Evolutionary conservation across 2,888 invertebrate genomes (phyloP).

Genomic region (Clepsis dumicolana): DNA sequence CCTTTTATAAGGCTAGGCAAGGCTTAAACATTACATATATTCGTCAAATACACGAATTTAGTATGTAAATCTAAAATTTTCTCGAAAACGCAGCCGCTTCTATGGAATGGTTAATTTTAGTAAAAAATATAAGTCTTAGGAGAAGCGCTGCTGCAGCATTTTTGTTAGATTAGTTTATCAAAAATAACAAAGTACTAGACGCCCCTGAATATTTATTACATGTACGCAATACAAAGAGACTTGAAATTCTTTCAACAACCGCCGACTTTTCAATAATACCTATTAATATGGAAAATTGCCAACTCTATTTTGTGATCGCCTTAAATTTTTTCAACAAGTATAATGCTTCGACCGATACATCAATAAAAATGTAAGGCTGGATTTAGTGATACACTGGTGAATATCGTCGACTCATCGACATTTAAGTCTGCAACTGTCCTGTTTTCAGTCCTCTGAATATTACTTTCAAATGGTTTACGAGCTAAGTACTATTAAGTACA

Average conservation of each 20-base stretch:
- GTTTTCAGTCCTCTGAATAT: background rate
- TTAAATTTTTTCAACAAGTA: too few species aligned
- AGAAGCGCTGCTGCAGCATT: background rate
- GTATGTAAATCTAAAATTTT: background rate
- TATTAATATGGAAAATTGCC: too few species aligned
- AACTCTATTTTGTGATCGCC: too few species aligned
- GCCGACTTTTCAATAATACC: background rate
- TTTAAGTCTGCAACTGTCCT: background rate
- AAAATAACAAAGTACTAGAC: background rate
- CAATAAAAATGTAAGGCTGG: too few species aligned
- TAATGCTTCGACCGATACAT: too few species aligned
- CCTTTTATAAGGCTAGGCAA: background rate
- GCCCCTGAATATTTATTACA: background rate
- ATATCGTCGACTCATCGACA: too few species aligned
- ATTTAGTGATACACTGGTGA: too few species aligned
- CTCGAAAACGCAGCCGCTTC: background rate
- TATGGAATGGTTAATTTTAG: conserved; percentile 5
- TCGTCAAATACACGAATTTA: background rate
- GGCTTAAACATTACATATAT: background rate
- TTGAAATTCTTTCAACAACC: background rate
- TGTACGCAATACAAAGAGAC: background rate
- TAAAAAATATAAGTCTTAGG: conserved; percentile 2
- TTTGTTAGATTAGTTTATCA: background rate
- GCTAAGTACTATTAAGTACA: background rate
- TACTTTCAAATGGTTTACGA: background rate